Percentiles rank a stretch among this genome's conserved stretches.
Evolutionary conservation across 2,797 vertebrate species (phyloP).

Genomic region (Micropoecilia bifurca): DNA sequence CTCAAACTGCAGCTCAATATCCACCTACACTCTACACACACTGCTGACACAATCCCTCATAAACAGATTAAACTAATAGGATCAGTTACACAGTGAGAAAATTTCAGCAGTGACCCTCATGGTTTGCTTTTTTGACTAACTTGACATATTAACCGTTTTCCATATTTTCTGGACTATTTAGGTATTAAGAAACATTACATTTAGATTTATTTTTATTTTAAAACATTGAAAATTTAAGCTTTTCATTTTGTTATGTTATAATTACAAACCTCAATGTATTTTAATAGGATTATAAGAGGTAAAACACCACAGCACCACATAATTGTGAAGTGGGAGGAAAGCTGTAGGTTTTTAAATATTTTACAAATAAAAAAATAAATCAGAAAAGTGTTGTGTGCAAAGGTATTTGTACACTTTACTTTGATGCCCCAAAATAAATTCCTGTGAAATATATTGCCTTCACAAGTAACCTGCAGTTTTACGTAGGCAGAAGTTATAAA

Average conservation of each 20-base stretch:
- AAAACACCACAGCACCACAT: background rate
- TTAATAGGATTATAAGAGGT: background rate
- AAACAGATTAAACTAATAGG: conserved; percentile 63
- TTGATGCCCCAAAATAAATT: background rate
- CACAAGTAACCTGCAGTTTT: background rate
- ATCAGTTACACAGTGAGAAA: conserved; percentile 58
- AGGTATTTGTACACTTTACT: background rate
- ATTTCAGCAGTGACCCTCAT: conserved; percentile 39
- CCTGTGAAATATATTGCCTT: background rate
- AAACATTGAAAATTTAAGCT: background rate
- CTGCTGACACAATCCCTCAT: conserved; percentile 60
- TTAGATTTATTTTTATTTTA: conserved; percentile 19
- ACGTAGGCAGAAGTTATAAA: background rate
- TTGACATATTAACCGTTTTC: conserved; percentile 31
- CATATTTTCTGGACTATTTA: conserved; percentile 21
- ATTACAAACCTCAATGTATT: background rate
- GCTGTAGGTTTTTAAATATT: background rate
- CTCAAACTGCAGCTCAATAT: conserved; percentile 50
- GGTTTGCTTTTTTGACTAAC: conserved; percentile 25
- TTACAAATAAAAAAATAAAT: background rate
- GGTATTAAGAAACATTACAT: conserved; percentile 8
- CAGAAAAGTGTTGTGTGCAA: background rate
- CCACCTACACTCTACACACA: conserved; percentile 69
- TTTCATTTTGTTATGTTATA: background rate
- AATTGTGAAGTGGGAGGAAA: background rate